A percentile compares a stretch with the other conserved stretches of the same genome.
Conservation (phyloP, 2,888 invertebrate species). For the Emmelina monodactyla region DNA sequence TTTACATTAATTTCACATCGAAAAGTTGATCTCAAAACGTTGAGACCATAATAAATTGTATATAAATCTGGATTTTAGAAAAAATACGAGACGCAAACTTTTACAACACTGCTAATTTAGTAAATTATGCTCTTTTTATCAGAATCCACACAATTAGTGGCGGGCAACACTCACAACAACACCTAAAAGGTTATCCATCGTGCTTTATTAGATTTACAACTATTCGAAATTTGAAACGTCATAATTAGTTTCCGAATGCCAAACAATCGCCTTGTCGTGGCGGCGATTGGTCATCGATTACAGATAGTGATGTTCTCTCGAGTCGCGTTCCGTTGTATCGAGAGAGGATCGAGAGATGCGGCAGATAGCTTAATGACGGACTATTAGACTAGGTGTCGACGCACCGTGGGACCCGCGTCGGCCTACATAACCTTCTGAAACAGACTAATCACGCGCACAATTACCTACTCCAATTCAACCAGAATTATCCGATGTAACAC, state of each 20-base stretch:
- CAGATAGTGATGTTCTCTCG: slow-evolving; percentile 42
- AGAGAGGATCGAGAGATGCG: slow-evolving; percentile 12
- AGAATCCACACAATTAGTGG: too few relatives aligned
- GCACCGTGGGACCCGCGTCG: slow-evolving; percentile 52
- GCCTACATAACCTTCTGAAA: slow-evolving; percentile 43
- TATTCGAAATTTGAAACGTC: slow-evolving; percentile 18
- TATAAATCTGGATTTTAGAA: not conserved
- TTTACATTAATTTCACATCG: slow-evolving; percentile 43
- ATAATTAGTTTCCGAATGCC: slow-evolving; percentile 35
- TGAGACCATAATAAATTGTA: not conserved
- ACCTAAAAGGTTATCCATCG: too few relatives aligned
- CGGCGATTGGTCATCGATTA: slow-evolving; percentile 37
- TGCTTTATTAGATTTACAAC: too few relatives aligned
- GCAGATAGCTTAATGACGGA: slow-evolving; percentile 56
- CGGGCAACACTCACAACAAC: too few relatives aligned
- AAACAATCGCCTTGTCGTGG: slow-evolving; percentile 46
- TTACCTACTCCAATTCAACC: slow-evolving; percentile 59
- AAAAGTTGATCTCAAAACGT: slow-evolving; percentile 17
- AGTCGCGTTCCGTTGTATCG: slow-evolving; percentile 41
- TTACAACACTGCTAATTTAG: slow-evolving; percentile 5
- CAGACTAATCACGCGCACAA: slow-evolving; percentile 49
- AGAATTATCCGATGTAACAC: slow-evolving; percentile 50
- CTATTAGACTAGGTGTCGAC: slow-evolving; percentile 56
- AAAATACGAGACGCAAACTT: not conserved
- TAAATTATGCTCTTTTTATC: too few relatives aligned